These are phyloP conservation scores for Ceratina calcarata DNA, from an alignment of 1,140 invertebrate species.

Conservation along the genomic window DNA sequence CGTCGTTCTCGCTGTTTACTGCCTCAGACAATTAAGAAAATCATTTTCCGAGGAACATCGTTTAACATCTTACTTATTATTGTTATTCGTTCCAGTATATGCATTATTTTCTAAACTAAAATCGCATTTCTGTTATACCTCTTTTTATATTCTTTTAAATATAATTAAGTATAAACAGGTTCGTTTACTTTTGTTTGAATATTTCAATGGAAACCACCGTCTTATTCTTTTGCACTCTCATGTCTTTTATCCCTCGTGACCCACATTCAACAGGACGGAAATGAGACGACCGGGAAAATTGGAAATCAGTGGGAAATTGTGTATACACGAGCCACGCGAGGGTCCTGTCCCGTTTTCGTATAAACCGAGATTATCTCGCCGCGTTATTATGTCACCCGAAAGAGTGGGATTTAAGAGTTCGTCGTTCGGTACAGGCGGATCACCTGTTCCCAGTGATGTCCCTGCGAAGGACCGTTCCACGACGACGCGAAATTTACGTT, in stretches of 20 bases:
- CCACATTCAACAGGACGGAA: not conserved
- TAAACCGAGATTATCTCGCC: slow-evolving; percentile 53
- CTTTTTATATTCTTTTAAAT: not conserved
- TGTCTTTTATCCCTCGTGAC: not conserved
- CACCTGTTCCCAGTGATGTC: not conserved
- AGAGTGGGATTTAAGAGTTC: slow-evolving; percentile 28
- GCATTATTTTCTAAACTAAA: not conserved
- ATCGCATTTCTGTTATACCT: not conserved
- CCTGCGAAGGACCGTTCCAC: not conserved
- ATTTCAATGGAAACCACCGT: not conserved
- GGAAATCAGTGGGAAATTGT: slow-evolving; percentile 66
- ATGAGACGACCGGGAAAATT: slow-evolving; percentile 54
- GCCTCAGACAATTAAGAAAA: slow-evolving; percentile 10
- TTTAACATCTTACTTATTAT: not conserved
- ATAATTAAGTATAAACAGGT: not conserved
- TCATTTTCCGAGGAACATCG: not conserved
- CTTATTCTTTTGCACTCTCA: not conserved
- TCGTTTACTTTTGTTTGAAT: not conserved
- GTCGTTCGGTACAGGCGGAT: not conserved
- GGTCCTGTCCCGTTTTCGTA: slow-evolving; percentile 22
- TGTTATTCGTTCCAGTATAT: too few relatives aligned
- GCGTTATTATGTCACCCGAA: slow-evolving; percentile 40
- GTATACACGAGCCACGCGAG: not conserved
- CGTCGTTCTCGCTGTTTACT: too few relatives aligned
- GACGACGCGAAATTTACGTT: not conserved